Conservation (phyloP, 2,113 vertebrate species). For the Rhea americana region DNA sequence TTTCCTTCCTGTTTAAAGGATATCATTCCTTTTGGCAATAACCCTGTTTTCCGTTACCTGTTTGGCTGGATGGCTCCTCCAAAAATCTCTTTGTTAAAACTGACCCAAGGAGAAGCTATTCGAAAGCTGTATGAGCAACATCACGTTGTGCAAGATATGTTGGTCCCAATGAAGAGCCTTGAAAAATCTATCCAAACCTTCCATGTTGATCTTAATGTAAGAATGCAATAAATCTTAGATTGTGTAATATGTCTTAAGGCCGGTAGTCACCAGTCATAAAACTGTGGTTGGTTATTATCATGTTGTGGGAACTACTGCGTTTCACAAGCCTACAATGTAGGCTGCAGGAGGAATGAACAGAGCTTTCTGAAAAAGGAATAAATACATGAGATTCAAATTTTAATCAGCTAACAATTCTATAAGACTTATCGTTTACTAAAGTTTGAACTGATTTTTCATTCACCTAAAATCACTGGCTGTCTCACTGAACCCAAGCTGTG, state of each 20-base stretch:
- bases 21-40: slow-evolving; percentile 97
- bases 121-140: slow-evolving; percentile 94
- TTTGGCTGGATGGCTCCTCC: slow-evolving; percentile 99
- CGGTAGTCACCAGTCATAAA: not conserved
- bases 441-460: not conserved
- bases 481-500: not conserved
- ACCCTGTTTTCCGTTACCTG: slow-evolving; percentile 89
- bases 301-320: not conserved
- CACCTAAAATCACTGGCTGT: not conserved
- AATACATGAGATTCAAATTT: not conserved
- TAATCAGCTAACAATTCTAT: not conserved
- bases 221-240: not conserved
- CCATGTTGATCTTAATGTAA: slow-evolving; percentile 89
- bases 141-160: slow-evolving; percentile 97
- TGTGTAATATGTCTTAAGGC: not conserved
- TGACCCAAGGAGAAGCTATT: slow-evolving; percentile 96
- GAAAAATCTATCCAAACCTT: slow-evolving; percentile 84
- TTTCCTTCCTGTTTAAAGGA: slow-evolving; percentile 81
- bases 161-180: slow-evolving; percentile 92
- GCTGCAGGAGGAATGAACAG: not conserved
- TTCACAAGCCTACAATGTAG: not conserved
- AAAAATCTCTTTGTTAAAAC: slow-evolving; percentile 95
- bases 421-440: not conserved
- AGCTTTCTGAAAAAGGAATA: not conserved
- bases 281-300: not conserved